phyloP scores from a whole-genome alignment of 2,113 vertebrate species.

The Baryphthengus martii region DNA sequence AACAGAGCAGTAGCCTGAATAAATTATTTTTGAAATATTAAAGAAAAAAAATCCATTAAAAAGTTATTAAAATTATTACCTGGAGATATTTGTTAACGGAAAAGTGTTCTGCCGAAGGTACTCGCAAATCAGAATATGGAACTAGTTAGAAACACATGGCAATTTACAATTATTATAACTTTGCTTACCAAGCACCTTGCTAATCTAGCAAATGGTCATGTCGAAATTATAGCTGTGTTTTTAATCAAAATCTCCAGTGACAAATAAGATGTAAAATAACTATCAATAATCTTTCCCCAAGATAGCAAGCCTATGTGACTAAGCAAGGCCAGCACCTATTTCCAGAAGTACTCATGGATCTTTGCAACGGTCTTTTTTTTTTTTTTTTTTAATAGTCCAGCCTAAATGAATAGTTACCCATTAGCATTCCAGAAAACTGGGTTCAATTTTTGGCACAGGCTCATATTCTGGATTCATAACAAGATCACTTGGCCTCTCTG shows the following conservation, averaged over 20 bases:
- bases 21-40: neutral
- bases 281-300: neutral
- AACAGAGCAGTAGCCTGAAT: neutral
- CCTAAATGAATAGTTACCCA: neutral
- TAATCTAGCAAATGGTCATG: neutral
- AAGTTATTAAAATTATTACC: neutral
- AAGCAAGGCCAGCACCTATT: neutral
- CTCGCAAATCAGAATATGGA: neutral
- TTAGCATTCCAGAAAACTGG: neutral
- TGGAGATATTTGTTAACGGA: neutral
- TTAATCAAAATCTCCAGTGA: neutral
- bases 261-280: neutral
- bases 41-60: neutral
- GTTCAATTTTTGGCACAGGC: neutral
- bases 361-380: neutral
- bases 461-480: neutral
- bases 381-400: neutral
- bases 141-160: neutral
- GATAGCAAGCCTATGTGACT: neutral
- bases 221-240: neutral
- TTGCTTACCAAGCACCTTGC: neutral
- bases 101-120: neutral
- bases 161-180: neutral
- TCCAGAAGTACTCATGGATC: neutral
- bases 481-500: neutral